Base-by-base conservation (phyloP, 2,797 vertebrate genomes). In the Naso thynnoides region DNA sequence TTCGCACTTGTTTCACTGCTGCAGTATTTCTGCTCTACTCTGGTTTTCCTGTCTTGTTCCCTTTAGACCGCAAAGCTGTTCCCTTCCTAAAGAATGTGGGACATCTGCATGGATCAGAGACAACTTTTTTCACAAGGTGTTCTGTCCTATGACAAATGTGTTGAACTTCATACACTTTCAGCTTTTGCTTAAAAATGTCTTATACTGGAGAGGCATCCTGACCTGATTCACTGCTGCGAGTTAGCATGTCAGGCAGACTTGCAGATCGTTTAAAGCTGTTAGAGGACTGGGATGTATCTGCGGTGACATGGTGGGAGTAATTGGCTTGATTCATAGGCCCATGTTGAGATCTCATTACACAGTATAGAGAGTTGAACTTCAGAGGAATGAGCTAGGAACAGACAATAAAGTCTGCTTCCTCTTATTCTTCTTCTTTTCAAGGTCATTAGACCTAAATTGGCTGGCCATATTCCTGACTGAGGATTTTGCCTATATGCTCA, bases 271-370 rank as follows among this genome's bases (percentile, higher is more conserved):
- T 78, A 83, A 85, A 86, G 48, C 67, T 78, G 70, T 71, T 70
- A 31, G 53, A 69, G 68, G 72, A 69, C 71, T 70, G 76, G 64
- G 73, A 77, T 82, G 47, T 72, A 87, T 86, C 83, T 67, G 56
- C 61, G 73, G 68, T 83, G 88, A 86, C 86, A 83, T 73, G 47
- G 75, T 71, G 80, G 81, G 74, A 84, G 88, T 90, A 86, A 88
- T 91, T 91, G 83, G 78, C 78, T 78, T 85, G 78, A 88, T 86
- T 89, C 71, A 87, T 70, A 70, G 76, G 61, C 72, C 67, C 76
- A 82, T 74, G 84, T 80, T 89, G 84, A 87, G 67, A 79, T 82
- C 78, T 86, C 89, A 89, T 92, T 86, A 89, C 70, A 41, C 33
- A 36, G 33, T 36, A 81, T 52, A 52, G 24, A 76, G 54, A 81